A percentile compares a stretch with the other conserved stretches of the same genome.
Evolutionary conservation across 2,797 vertebrate genomes (phyloP).

Genomic region (Emydoidea blandingii): DNA sequence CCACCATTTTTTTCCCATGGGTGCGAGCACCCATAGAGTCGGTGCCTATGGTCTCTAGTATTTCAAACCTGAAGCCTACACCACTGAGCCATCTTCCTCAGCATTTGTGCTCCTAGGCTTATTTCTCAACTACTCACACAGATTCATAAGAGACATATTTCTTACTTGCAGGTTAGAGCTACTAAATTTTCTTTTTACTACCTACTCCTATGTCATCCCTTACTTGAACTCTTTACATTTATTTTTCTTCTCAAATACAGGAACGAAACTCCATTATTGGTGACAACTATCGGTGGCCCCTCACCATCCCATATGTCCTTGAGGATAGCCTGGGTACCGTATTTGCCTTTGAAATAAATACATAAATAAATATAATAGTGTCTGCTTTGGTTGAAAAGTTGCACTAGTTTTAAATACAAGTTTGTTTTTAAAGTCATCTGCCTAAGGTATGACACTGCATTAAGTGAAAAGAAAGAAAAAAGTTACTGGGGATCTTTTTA

Average conservation of each 20-base stretch:
- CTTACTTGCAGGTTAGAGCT: neutral
- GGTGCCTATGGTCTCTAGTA: too few species aligned
- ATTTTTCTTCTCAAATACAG: slow-evolving; percentile 72
- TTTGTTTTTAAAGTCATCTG: neutral
- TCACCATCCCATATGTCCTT: slow-evolving; percentile 89
- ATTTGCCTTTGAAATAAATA: neutral
- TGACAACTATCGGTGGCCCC: slow-evolving; percentile 90
- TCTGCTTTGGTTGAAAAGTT: neutral
- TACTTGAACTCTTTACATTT: neutral
- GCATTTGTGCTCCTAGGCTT: neutral
- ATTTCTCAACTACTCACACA: neutral
- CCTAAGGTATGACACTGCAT: neutral
- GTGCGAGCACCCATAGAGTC: too few species aligned
- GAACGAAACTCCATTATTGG: slow-evolving; percentile 90
- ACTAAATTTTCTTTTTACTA: neutral
- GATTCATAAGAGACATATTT: neutral
- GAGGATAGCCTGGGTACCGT: slow-evolving; percentile 89
- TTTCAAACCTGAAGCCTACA: neutral
- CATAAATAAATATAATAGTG: too few species aligned
- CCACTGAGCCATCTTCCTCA: neutral
- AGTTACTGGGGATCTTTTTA: neutral
- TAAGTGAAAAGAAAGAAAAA: neutral
- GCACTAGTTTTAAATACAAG: neutral
- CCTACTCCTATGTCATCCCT: neutral
- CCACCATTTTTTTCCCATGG: too few species aligned